Evolutionary conservation across 1,140 invertebrate species (phyloP), one percentile per base, ranked within the genome.

Genomic region (Lucilia cuprina): DNA sequence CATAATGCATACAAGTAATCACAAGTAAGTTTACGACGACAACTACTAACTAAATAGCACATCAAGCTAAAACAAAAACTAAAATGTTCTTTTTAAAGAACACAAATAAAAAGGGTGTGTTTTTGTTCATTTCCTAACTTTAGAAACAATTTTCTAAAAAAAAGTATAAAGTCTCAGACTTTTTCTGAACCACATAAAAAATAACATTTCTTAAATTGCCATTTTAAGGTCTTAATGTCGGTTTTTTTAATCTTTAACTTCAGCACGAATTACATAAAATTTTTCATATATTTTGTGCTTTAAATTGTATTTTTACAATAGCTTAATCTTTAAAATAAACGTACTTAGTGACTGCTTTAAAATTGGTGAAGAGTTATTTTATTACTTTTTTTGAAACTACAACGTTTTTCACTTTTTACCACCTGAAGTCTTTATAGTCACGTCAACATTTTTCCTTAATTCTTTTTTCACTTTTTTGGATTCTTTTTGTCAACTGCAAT

Each of bases 401-500:
- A 21, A 21, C 65, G 55, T 21, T 25, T 19, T 70, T 25, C 19
- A 10, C 21, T 70, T 70, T 70, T 25, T 5, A 70, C 10, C 65
- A 70, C 65, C 19, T 21, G 19, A 10, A 21, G 7, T 70, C 41
- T 70, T 19, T 70, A 70, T 70, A 70, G n/a, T 70, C 65, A 70
- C 65, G 65, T 70, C 65, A 21, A 70, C 21, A 21, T 21, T 21
- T 70, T 19, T 60, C 14, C 14, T 30, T 30, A 30, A 30, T 60
- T 17, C 55, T 60, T 60, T 60, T n/a, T 75, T 75, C 35, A n/a
- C n/a, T 41, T 30, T 30, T 35, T 77, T 77, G 34, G 12, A 49
- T 80, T 25, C 19, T 19, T 80, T 78, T 47, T 19, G 14, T 12
- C 77, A 49, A 80, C 77, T 80, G 77, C 77, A 80, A 80, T 80